Base-by-base conservation (phyloP, 2,888 invertebrate species). In the Pristionchus exspectatus region DNA sequence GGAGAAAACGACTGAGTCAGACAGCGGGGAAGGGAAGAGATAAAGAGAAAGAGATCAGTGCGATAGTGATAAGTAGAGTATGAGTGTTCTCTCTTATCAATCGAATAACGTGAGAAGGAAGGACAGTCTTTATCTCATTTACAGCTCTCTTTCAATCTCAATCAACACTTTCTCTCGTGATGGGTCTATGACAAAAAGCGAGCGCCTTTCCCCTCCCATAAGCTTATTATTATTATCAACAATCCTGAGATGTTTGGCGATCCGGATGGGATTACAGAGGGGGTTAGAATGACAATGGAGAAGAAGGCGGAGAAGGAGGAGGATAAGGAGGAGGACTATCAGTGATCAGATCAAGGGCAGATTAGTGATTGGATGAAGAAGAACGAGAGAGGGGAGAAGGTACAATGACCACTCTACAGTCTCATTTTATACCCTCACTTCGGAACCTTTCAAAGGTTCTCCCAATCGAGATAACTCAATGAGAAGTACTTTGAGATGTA, bases 1-100 rank as follows among this genome's bases (percentile, higher is more conserved):
- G 27, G 24, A 44, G 27, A 77, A 77, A 44, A 38, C 24, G 33
- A 77, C 44, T 77, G 74, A 77, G 21, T 77, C 74, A 44, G 74
- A 44, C 74, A 77, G 33, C 18, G 74, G 74, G 10, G 74, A 21
- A 44, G 66, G 66, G 21, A 33, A 74, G 74, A 14, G 74, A 77
- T 38, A 38, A 10, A 77, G 24, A 77, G 2, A 44, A 10, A 33
- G 69, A 33, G 69, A 69, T 69, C 69, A 69, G 18, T 30, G 44
- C 44, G 69, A 69, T 38, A 44, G 74, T 77, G 74, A 77, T 38
- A 77, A 77, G 74, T 77, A 77, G 30, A 77, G 74, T 44, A 77
- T 77, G 74, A 77, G 44, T 77, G 44, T 77, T 77, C 69, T 69
- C 69, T 77, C 74, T 44, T 77, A 77, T 77, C 74, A 77, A 44